These are phyloP conservation scores for Hippocampus mohnikei DNA, from an alignment of 2,113 vertebrate genomes.

Conservation along the genomic window DNA sequence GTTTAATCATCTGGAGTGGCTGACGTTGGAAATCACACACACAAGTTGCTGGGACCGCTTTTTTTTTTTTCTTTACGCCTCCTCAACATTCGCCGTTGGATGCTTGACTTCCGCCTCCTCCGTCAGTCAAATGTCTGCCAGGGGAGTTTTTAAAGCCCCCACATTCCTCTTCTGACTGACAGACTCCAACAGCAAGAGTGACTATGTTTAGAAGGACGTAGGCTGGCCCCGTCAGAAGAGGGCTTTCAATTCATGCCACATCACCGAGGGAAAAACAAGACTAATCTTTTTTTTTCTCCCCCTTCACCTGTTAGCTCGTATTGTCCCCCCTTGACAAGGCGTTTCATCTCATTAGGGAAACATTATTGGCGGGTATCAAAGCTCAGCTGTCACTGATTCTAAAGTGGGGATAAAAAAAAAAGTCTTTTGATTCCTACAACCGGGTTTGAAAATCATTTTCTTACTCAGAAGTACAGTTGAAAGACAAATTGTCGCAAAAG, in stretches of 20 bases:
- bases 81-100: not conserved
- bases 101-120: constrained; percentile 5
- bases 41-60: not conserved
- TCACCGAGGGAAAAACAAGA: not conserved
- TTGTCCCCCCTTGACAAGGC: not conserved
- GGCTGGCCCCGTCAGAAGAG: not conserved
- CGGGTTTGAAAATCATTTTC: not conserved
- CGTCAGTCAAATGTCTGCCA: constrained; percentile 4
- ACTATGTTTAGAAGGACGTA: constrained; percentile 6
- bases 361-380: too few species aligned
- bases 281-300: not conserved
- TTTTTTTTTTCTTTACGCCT: not conserved
- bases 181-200: not conserved
- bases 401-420: too few species aligned
- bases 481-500: too few species aligned
- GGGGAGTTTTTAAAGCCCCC: constrained; percentile 5
- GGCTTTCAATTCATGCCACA: constrained; percentile 1
- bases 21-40: too few species aligned
- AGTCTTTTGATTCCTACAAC: too few species aligned
- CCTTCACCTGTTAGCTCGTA: not conserved
- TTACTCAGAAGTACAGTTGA: too few species aligned
- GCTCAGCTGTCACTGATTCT: too few species aligned
- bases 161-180: constrained; percentile 6
- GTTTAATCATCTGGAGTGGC: too few species aligned
- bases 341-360: too few species aligned